phyloP scores from a whole-genome alignment of 1,140 invertebrate species.

The Euura saliciscinereae region DNA sequence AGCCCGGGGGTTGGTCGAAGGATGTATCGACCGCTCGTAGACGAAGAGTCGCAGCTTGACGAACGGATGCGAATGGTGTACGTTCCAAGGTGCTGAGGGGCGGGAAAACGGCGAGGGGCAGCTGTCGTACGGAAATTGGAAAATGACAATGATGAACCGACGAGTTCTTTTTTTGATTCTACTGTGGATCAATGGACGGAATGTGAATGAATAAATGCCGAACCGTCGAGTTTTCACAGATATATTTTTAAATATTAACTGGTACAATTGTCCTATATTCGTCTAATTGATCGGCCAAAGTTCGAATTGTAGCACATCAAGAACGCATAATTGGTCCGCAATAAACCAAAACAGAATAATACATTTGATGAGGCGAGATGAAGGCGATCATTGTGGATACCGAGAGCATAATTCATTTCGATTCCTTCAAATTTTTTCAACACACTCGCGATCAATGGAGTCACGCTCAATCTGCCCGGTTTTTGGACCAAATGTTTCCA shows the following conservation, averaged over 20 bases:
- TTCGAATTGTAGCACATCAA: neutral
- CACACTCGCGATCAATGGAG: too few relatives aligned
- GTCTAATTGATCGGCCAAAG: neutral
- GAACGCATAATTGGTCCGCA: neutral
- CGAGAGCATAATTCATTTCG: neutral
- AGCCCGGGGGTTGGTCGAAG: neutral
- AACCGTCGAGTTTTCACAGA: neutral
- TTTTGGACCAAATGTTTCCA: too few relatives aligned
- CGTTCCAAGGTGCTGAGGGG: neutral
- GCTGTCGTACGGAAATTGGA: neutral
- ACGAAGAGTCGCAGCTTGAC: neutral
- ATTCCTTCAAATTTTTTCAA: neutral
- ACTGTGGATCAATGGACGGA: too few relatives aligned
- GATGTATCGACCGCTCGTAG: neutral
- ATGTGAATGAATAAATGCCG: too few relatives aligned
- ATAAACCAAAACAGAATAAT: slow-evolving; percentile 3
- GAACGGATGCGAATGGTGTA: neutral
- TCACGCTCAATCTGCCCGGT: too few relatives aligned
- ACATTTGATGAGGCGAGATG: neutral
- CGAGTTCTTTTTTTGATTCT: too few relatives aligned
- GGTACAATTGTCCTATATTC: neutral
- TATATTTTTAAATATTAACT: slow-evolving; percentile 1
- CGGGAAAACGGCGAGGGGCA: neutral
- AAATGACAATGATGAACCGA: neutral
- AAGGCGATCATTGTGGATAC: neutral